Evolutionary conservation across 30 jellyfish, hydroid and myxozoan genomes (phyloP).

Genomic region (Cassiopea xamachana): DNA sequence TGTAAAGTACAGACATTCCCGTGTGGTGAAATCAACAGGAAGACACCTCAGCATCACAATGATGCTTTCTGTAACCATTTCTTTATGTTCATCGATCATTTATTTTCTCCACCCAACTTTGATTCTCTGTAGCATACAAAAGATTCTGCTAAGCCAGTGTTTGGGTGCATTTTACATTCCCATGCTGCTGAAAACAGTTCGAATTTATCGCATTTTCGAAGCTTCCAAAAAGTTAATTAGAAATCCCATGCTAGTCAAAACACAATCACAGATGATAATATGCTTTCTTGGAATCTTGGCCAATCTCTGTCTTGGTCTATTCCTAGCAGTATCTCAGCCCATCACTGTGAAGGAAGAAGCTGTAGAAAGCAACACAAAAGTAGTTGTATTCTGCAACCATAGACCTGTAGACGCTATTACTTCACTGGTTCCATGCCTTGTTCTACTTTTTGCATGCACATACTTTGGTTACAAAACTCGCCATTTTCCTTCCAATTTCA

Average conservation of each 20-base stretch:
- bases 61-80: background rate
- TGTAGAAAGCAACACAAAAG: slow-evolving; percentile 21
- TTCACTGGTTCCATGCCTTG: slow-evolving; percentile 47
- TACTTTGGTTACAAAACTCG: slow-evolving; percentile 83
- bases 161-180: slow-evolving; percentile 76
- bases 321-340: slow-evolving; percentile 47
- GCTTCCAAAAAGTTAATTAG: slow-evolving; percentile 55
- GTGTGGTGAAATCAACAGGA: slow-evolving; percentile 30
- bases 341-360: slow-evolving; percentile 33
- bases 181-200: slow-evolving; percentile 69
- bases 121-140: slow-evolving; percentile 45
- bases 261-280: slow-evolving; percentile 68
- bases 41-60: slow-evolving; percentile 19
- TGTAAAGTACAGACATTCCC: background rate
- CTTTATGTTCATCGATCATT: background rate
- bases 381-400: slow-evolving; percentile 36
- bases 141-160: slow-evolving; percentile 58
- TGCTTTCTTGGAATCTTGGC: slow-evolving; percentile 26
- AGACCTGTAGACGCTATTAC: slow-evolving; percentile 26
- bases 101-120: slow-evolving; percentile 15
- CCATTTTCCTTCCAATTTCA: slow-evolving; percentile 80
- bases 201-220: slow-evolving; percentile 72
- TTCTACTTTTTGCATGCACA: slow-evolving; percentile 75
- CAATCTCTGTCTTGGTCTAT: slow-evolving; percentile 46
- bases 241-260: slow-evolving; percentile 53